These are phyloP conservation scores for Cephonodes hylas DNA, from an alignment of 2,888 invertebrate genomes.

Conservation along the genomic window DNA sequence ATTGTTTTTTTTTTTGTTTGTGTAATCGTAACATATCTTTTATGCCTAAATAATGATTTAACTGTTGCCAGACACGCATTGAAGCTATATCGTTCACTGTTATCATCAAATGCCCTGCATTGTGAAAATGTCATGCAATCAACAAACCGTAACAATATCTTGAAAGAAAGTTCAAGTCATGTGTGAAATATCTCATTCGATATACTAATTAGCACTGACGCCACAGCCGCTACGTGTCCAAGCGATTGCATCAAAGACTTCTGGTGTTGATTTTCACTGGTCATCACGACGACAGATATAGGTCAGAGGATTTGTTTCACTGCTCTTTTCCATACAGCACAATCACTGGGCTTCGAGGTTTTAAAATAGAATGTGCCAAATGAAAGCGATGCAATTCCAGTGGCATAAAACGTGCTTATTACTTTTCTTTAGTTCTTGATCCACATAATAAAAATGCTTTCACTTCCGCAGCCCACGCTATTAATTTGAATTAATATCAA, in stretches of 20 bases:
- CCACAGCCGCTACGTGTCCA: constrained; percentile 26
- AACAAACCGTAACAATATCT: neutral
- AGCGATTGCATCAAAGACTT: constrained; percentile 17
- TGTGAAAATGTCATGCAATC: neutral
- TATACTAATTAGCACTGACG: constrained; percentile 23
- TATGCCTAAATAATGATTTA: too few relatives aligned
- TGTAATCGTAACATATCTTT: too few relatives aligned
- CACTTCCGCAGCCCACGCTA: constrained; percentile 36
- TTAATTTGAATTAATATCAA: constrained; percentile 24
- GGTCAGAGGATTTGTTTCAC: neutral
- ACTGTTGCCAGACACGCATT: neutral
- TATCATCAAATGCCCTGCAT: neutral
- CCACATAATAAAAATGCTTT: constrained; percentile 27
- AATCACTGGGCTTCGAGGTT: too few relatives aligned
- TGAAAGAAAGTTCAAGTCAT: neutral
- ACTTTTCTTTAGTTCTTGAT: constrained; percentile 10
- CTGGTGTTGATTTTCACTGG: constrained; percentile 11
- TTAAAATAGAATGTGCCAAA: too few relatives aligned
- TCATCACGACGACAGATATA: neutral
- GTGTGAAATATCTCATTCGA: constrained; percentile 29
- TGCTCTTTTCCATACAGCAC: neutral
- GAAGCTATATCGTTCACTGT: neutral
- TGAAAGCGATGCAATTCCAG: neutral
- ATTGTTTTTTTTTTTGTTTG: too few relatives aligned
- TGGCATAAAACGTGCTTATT: neutral